Conservation (phyloP, 1,140 invertebrate genomes). For the Aphelinus atriplicis region DNA sequence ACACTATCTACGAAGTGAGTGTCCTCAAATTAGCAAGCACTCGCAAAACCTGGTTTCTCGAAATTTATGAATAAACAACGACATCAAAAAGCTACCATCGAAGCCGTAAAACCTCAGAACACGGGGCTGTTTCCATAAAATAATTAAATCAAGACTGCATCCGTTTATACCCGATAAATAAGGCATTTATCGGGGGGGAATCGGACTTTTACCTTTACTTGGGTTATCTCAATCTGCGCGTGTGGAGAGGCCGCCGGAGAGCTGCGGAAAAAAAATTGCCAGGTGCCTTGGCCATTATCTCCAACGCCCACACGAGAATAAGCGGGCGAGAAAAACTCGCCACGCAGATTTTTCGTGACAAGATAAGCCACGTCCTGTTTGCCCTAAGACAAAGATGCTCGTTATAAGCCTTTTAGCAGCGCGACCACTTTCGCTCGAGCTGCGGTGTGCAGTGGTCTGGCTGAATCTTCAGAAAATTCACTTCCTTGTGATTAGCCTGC, state of each 20-base stretch:
- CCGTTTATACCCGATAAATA: constrained; percentile 23
- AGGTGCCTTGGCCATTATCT: constrained; percentile 37
- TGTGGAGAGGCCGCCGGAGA: background rate
- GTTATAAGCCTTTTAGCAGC: constrained; percentile 61
- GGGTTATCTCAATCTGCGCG: constrained; percentile 28
- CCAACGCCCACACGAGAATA: constrained; percentile 17
- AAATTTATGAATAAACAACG: too few relatives aligned
- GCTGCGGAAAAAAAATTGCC: background rate
- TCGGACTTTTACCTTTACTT: constrained; percentile 27
- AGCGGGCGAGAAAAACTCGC: constrained; percentile 30
- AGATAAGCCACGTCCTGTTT: constrained; percentile 67
- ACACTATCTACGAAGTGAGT: too few relatives aligned
- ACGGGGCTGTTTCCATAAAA: too few relatives aligned
- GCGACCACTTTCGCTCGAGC: too few relatives aligned
- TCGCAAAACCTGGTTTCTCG: too few relatives aligned
- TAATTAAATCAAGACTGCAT: too few relatives aligned
- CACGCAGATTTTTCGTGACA: constrained; percentile 64
- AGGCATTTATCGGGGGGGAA: constrained; percentile 7
- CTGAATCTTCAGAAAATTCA: too few relatives aligned
- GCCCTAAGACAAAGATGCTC: constrained; percentile 63
- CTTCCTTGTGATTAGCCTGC: too few relatives aligned
- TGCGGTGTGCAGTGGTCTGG: too few relatives aligned
- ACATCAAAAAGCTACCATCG: too few relatives aligned
- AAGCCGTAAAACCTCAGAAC: too few relatives aligned
- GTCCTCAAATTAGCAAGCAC: too few relatives aligned